A percentile compares a stretch with the other conserved stretches of the same genome.
phyloP scores from a whole-genome alignment of 1,140 invertebrate genomes.

The Lepidurus apus region DNA sequence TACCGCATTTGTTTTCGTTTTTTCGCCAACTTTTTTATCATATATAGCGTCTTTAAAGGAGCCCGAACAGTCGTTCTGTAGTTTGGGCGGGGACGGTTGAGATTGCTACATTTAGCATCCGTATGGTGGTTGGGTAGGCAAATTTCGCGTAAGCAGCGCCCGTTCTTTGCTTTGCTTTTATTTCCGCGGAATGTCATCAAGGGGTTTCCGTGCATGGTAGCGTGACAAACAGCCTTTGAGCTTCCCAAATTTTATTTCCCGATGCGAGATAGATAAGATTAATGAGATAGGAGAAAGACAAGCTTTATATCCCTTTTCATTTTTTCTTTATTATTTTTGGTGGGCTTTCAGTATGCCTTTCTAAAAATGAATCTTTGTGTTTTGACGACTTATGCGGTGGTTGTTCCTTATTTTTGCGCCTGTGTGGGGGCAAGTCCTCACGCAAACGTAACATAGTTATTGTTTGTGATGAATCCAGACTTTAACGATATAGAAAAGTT shows the following conservation, averaged over 20 bases:
- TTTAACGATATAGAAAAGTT: background rate
- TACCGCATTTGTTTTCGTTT: no score
- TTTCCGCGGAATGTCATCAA: constrained; percentile 1
- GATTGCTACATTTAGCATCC: background rate
- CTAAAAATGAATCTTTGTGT: background rate
- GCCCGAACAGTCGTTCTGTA: no score
- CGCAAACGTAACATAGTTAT: background rate
- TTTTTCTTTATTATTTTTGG: background rate
- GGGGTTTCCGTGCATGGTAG: background rate
- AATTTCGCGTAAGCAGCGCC: background rate
- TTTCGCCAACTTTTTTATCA: no score
- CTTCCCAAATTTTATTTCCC: background rate
- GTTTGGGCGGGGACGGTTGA: background rate
- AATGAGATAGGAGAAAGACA: background rate
- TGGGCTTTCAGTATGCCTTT: background rate
- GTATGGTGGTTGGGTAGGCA: background rate
- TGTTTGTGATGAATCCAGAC: background rate
- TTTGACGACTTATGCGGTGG: background rate
- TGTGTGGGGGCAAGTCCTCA: background rate
- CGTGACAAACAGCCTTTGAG: background rate
- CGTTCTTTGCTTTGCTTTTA: constrained; percentile 1
- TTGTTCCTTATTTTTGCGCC: background rate
- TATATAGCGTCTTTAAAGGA: background rate
- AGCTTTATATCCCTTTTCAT: background rate
- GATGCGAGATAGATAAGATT: background rate